Conservation (phyloP, 2,797 vertebrate genomes). For the Pseudochirops corinnae region DNA sequence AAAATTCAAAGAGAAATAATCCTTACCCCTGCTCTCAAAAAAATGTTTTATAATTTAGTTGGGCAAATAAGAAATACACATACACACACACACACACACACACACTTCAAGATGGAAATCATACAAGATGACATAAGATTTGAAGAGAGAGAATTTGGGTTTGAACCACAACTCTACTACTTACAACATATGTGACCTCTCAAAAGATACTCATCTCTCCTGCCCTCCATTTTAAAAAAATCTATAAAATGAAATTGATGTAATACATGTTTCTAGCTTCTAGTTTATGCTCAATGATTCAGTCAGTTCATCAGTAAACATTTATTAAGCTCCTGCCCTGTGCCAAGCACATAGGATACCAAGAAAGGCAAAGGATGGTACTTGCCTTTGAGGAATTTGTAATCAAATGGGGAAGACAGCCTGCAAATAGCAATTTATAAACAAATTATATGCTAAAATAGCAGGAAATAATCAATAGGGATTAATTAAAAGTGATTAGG, state of each 20-base stretch:
- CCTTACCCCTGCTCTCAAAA: neutral
- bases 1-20: neutral
- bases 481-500: neutral
- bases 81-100: neutral
- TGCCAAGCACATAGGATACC: neutral
- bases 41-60: neutral
- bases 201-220: neutral
- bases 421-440: neutral
- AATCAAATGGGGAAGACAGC: neutral
- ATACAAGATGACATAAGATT: neutral
- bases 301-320: neutral
- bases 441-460: neutral
- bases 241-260: neutral
- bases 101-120: neutral
- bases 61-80: neutral
- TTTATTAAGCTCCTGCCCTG: neutral
- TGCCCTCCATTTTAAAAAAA: neutral
- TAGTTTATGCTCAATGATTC: neutral
- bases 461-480: neutral
- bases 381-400: neutral
- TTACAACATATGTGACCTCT: neutral
- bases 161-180: neutral
- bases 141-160: neutral
- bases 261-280: neutral
- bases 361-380: neutral